A percentile compares a stretch with the other conserved stretches of the same genome.
These are phyloP conservation scores for Anarsia innoxiella DNA, from an alignment of 2,888 invertebrate species.

Conservation along the genomic window DNA sequence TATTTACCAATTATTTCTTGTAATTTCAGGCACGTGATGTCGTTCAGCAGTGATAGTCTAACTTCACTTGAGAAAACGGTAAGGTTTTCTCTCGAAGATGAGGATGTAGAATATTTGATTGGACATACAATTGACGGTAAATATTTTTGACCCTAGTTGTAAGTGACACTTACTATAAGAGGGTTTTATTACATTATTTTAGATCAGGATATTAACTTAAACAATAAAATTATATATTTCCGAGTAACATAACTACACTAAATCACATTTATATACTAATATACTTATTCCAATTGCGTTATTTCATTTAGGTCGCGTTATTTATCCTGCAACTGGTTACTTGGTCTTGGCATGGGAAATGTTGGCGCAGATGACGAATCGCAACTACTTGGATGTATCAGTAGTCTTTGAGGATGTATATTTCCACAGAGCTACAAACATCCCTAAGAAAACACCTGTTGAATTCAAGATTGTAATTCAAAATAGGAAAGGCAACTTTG, in stretches of 20 bases:
- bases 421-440: constrained; percentile 87
- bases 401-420: constrained; percentile 90
- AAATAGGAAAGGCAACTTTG: constrained; percentile 80
- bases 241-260: neutral
- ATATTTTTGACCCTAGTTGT: neutral
- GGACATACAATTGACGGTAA: constrained; percentile 92
- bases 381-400: constrained; percentile 80
- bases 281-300: neutral
- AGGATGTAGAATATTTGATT: constrained; percentile 80
- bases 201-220: neutral
- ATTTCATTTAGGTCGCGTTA: constrained; percentile 81
- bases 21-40: constrained; percentile 74
- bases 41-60: constrained; percentile 79
- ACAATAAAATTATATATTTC: neutral
- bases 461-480: constrained; percentile 81
- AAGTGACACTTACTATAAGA: neutral
- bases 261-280: neutral
- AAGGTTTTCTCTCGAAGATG: constrained; percentile 76
- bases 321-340: constrained; percentile 92
- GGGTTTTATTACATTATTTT: neutral
- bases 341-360: constrained; percentile 85
- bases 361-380: constrained; percentile 79
- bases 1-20: constrained; percentile 5
- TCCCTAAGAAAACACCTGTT: constrained; percentile 79
- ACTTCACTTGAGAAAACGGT: constrained; percentile 79